These are phyloP conservation scores for Oithona nana DNA, from an alignment of 2,888 invertebrate genomes.

Conservation along the genomic window DNA sequence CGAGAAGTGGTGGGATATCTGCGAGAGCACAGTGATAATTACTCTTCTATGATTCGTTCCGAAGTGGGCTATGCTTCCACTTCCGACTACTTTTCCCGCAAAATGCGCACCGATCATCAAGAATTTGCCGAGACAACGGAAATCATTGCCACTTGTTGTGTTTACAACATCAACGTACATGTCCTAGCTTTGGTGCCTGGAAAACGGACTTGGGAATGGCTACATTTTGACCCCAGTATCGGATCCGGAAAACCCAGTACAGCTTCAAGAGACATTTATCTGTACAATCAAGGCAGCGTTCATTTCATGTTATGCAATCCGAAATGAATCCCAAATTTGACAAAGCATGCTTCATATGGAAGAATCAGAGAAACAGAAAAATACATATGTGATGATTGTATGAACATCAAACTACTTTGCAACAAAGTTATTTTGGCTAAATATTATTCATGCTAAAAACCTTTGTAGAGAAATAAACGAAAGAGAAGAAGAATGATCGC, in stretches of 20 bases:
- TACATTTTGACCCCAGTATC: conserved; percentile 11
- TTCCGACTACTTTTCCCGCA: conserved; percentile 2
- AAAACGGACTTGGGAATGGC: conserved; percentile 5
- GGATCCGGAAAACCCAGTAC: background rate
- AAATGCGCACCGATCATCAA: conserved; percentile 9
- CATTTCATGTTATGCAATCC: conserved; percentile 9
- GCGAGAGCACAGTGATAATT: conserved; percentile 6
- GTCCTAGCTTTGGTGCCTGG: conserved; percentile 10
- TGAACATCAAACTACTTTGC: too few relatives aligned
- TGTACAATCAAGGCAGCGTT: conserved; percentile 13
- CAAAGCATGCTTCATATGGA: too few relatives aligned
- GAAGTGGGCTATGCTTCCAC: conserved; percentile 7
- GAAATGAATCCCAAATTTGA: background rate
- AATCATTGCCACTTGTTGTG: conserved; percentile 8
- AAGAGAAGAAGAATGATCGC: too few relatives aligned
- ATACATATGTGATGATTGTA: too few relatives aligned
- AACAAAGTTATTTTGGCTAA: too few relatives aligned
- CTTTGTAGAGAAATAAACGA: too few relatives aligned
- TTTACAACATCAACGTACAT: conserved; percentile 10
- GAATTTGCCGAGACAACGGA: conserved; percentile 11
- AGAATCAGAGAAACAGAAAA: too few relatives aligned
- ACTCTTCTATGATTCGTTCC: conserved; percentile 11
- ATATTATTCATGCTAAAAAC: too few relatives aligned
- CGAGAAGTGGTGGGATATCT: conserved; percentile 9
- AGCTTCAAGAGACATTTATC: background rate